These are phyloP conservation scores for Amphiprion clarkii DNA, from an alignment of 2,797 vertebrate genomes.

Conservation along the genomic window DNA sequence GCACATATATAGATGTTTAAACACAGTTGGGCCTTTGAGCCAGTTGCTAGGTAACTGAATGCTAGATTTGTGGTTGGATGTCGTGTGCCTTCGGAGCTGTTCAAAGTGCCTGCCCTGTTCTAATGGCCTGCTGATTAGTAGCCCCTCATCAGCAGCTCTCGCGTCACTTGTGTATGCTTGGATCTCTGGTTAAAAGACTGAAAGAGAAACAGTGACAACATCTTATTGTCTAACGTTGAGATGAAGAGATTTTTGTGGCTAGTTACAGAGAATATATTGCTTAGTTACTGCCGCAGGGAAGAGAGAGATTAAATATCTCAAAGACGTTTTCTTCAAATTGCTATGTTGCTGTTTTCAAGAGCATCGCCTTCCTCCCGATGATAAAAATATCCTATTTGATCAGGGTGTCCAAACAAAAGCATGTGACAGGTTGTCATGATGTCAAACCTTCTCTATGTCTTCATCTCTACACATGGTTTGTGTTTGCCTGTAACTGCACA, in stretches of 20 bases:
- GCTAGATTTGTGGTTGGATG: slow-evolving; percentile 73
- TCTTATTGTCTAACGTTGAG: neutral
- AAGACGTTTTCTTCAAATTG: neutral
- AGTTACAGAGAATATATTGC: slow-evolving; percentile 16
- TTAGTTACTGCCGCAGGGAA: neutral
- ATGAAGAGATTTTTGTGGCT: slow-evolving; percentile 24
- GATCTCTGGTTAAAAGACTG: slow-evolving; percentile 37
- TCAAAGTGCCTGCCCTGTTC: slow-evolving; percentile 71
- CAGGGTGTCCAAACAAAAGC: slow-evolving; percentile 27
- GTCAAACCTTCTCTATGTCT: slow-evolving; percentile 10
- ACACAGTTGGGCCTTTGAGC: slow-evolving; percentile 77
- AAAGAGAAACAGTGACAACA: slow-evolving; percentile 7
- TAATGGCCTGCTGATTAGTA: slow-evolving; percentile 68
- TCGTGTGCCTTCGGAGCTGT: slow-evolving; percentile 68
- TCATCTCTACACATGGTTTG: slow-evolving; percentile 5
- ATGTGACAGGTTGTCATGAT: slow-evolving; percentile 30
- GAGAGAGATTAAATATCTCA: slow-evolving; percentile 12
- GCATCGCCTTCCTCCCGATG: neutral
- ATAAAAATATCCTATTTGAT: slow-evolving; percentile 31
- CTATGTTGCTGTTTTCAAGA: slow-evolving; percentile 20
- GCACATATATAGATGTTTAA: slow-evolving; percentile 69
- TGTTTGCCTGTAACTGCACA: slow-evolving; percentile 25
- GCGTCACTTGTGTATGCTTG: slow-evolving; percentile 4
- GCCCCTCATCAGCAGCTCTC: slow-evolving; percentile 55
- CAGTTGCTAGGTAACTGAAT: slow-evolving; percentile 86